Evolutionary conservation across 2,797 vertebrate species (phyloP), one percentile per base, ranked within the genome.

Genomic region (Siniperca obscura): DNA sequence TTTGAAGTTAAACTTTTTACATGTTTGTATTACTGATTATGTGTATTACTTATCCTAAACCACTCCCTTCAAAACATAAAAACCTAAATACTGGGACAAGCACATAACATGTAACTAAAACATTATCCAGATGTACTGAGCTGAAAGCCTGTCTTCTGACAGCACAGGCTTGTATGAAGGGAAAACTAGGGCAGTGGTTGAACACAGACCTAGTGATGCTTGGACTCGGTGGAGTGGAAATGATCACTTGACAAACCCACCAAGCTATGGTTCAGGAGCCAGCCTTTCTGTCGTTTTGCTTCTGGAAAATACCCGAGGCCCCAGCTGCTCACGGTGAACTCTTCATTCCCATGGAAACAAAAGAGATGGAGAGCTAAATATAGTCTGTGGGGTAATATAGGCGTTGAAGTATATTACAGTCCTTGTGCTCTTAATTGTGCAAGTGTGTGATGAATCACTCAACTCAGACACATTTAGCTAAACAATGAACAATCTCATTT

Each of bases 331-430:
- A 44, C 11, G 2, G n/a, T 67, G 77, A 90, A 82, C 86, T 86
- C 89, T 57, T 65, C 88, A 89, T 94, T 91, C 90, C 93, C 93
- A 93, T 93, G 93, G 93, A 93, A 93, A 94, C 92, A 75, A 88
- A 85, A 74, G 89, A 68, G 71, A 87, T 69, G 83, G 77, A 59
- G 81, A 19, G 74, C 90, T 93, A 91, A 91, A 92, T 90, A 89
- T 93, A 89, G 89, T 83, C 80, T 44, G 65, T 70, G 75, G 88
- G 80, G 80, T 82, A 73, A 83, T 71, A 34, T 71, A 82, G 81
- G 57, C 62, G 30, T 48, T 77, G 56, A 67, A 79, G 40, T 80
- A 36, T 76, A 46, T 89, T 70, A 52, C 60, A 68, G 61, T 50
- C 70, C 82, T 71, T 72, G 56, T 62, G 27, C 55, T 56, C 40